These are phyloP conservation scores for Formica exsecta DNA, from an alignment of 1,140 invertebrate genomes.

Conservation along the genomic window DNA sequence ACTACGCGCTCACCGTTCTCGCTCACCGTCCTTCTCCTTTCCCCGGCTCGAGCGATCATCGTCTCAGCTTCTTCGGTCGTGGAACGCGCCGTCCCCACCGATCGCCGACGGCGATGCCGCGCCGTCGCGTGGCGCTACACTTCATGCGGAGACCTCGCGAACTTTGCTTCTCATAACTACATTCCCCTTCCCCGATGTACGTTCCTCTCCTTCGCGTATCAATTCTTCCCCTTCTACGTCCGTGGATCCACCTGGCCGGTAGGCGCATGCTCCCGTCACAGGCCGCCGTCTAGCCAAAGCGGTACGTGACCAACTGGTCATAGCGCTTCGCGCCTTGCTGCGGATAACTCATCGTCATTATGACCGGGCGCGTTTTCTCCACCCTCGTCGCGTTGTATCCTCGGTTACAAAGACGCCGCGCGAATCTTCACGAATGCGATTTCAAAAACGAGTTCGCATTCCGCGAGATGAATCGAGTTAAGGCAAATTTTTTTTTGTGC, in stretches of 20 bases:
- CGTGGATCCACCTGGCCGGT: constrained; percentile 58
- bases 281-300: constrained; percentile 65
- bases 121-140: constrained; percentile 80
- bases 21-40: constrained; percentile 33
- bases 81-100: constrained; percentile 36
- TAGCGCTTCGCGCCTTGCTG: constrained; percentile 50
- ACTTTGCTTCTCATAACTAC: constrained; percentile 65
- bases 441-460: too few relatives aligned
- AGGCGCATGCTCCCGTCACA: constrained; percentile 68
- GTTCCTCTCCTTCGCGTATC: constrained; percentile 5
- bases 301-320: constrained; percentile 28
- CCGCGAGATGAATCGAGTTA: neutral
- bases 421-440: neutral
- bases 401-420: neutral
- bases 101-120: constrained; percentile 44
- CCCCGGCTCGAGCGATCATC: constrained; percentile 22
- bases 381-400: neutral
- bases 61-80: constrained; percentile 48
- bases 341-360: constrained; percentile 26
- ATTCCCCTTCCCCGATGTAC: constrained; percentile 49
- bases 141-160: constrained; percentile 80
- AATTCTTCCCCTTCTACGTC: constrained; percentile 34
- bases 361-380: neutral
- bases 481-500: neutral
- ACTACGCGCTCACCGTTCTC: constrained; percentile 12